phyloP scores from a whole-genome alignment of 1,140 invertebrate genomes.

The Eupristina koningsbergeri region DNA sequence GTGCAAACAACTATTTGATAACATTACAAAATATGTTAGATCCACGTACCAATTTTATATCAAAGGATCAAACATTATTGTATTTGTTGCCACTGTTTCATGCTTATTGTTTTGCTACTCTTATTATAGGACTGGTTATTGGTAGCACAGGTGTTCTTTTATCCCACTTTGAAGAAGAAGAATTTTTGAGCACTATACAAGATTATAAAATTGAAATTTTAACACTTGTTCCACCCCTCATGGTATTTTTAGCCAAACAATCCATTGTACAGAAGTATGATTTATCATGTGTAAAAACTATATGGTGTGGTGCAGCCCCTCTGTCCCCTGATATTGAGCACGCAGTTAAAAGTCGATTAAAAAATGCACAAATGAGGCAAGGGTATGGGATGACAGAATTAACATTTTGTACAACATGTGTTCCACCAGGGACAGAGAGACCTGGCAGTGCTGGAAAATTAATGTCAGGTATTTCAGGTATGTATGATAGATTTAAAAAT shows the following conservation, averaged over 20 bases:
- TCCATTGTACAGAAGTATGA: slow-evolving; percentile 70
- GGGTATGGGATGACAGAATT: slow-evolving; percentile 75
- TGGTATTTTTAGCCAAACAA: slow-evolving; percentile 75
- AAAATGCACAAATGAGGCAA: slow-evolving; percentile 65
- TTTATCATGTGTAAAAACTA: slow-evolving; percentile 66
- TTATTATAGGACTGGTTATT: slow-evolving; percentile 55
- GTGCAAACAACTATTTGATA: slow-evolving; percentile 77
- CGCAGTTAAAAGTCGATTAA: slow-evolving; percentile 69
- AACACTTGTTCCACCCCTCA: slow-evolving; percentile 74
- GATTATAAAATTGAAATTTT: slow-evolving; percentile 75
- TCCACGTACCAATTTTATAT: slow-evolving; percentile 54
- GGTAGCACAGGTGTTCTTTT: slow-evolving; percentile 71
- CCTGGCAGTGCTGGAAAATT: slow-evolving; percentile 65
- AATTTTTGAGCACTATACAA: slow-evolving; percentile 75
- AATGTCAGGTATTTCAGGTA: slow-evolving; percentile 56
- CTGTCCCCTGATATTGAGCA: slow-evolving; percentile 71
- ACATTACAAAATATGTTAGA: slow-evolving; percentile 46
- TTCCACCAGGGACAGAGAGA: slow-evolving; percentile 54
- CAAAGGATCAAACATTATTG: slow-evolving; percentile 40
- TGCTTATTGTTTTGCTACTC: slow-evolving; percentile 65
- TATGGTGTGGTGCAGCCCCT: slow-evolving; percentile 70
- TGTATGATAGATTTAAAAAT: not conserved
- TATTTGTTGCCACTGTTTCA: slow-evolving; percentile 71
- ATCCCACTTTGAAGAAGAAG: slow-evolving; percentile 76
- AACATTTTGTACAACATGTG: slow-evolving; percentile 64